Evolutionary conservation across 2,113 vertebrate species (phyloP).

Genomic region (Phocoena phocoena): DNA sequence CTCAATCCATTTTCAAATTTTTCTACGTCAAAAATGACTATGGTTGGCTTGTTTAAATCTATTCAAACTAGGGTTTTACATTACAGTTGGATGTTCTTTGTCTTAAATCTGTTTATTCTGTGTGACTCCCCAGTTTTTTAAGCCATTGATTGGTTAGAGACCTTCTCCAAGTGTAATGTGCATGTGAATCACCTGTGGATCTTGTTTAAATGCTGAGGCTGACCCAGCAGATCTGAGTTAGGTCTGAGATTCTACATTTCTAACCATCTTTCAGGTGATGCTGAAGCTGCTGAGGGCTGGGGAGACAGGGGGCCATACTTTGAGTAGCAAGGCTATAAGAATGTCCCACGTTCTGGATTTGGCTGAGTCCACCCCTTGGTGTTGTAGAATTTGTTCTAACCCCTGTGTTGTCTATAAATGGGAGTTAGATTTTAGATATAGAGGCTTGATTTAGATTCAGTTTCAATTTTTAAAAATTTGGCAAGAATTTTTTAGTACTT

Average conservation of each 20-base stretch:
- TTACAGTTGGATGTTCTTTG: background rate
- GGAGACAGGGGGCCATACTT: background rate
- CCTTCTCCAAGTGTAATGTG: background rate
- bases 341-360: background rate
- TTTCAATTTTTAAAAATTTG: background rate
- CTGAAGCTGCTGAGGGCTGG: background rate
- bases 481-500: background rate
- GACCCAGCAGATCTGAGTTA: background rate
- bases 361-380: background rate
- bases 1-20: background rate
- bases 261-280: background rate
- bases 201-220: background rate
- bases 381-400: background rate
- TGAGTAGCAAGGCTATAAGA: background rate
- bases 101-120: background rate
- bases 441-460: background rate
- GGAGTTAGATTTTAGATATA: background rate
- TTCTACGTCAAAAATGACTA: background rate
- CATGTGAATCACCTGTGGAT: background rate
- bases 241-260: background rate
- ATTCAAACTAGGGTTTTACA: background rate
- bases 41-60: slow-evolving; percentile 1
- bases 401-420: background rate
- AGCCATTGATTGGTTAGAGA: background rate
- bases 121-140: background rate